Evolutionary conservation across 2,797 vertebrate genomes (phyloP).

Genomic region (Coendou prehensilis): DNA sequence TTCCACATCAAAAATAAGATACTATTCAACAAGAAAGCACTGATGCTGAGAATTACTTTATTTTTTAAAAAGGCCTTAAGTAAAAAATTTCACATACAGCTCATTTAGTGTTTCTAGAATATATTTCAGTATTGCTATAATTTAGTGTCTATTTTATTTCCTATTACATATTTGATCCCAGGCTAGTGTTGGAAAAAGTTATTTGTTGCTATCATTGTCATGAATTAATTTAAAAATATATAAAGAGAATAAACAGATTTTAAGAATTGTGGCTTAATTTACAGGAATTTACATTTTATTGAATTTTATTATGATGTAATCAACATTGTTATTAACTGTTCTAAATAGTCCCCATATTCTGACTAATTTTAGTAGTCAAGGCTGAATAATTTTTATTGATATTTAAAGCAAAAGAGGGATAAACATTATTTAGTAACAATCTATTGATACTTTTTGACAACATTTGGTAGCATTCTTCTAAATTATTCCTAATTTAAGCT

Average conservation of each 20-base stretch:
- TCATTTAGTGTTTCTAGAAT: neutral
- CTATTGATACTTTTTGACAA: neutral
- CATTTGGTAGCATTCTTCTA: neutral
- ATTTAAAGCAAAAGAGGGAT: neutral
- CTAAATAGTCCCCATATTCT: neutral
- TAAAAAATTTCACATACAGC: neutral
- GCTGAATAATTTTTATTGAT: conserved; percentile 42
- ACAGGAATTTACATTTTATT: conserved; percentile 16
- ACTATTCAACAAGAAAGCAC: conserved; percentile 12
- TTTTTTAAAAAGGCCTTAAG: conserved; percentile 34
- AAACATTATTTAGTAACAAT: neutral
- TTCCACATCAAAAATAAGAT: conserved; percentile 47
- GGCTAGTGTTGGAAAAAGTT: neutral
- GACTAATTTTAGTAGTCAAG: conserved; percentile 42
- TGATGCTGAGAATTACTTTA: neutral
- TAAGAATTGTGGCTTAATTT: conserved; percentile 22
- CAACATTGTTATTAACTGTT: neutral
- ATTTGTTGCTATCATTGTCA: neutral
- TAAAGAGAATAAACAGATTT: neutral
- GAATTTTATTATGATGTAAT: neutral
- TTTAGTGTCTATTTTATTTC: neutral
- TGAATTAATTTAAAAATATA: neutral
- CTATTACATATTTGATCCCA: neutral
- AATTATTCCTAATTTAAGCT: neutral
- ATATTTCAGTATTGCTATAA: neutral